phyloP scores from a whole-genome alignment of 2,113 vertebrate species.

The Siphamia tubifer region DNA sequence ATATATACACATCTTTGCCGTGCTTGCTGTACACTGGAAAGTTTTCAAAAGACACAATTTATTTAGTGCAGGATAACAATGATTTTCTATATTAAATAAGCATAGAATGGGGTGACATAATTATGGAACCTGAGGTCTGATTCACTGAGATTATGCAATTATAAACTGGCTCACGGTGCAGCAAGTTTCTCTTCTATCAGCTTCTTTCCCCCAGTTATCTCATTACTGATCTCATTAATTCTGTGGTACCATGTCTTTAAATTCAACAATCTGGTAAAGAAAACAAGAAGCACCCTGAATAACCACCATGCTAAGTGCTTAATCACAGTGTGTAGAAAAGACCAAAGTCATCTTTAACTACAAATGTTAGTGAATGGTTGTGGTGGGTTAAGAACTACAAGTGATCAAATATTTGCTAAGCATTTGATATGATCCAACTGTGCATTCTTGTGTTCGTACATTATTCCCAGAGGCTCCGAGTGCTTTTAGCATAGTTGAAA shows the following conservation, averaged over 20 bases:
- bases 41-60: not conserved
- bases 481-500: conserved; percentile 87
- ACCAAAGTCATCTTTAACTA: no score
- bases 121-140: not conserved
- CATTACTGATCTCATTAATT: conserved; percentile 9
- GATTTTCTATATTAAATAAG: no score
- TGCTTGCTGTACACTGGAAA: conserved; percentile 91
- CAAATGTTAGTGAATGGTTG: not conserved
- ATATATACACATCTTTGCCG: conserved; percentile 94
- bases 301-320: no score
- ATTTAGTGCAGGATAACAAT: not conserved
- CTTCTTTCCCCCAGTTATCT: not conserved
- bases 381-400: no score
- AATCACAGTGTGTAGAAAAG: no score
- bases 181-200: not conserved
- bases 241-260: not conserved
- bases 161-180: not conserved
- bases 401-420: not conserved
- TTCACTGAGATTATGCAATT: not conserved
- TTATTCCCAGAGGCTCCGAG: conserved; percentile 90
- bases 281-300: not conserved
- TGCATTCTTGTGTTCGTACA: conserved; percentile 74
- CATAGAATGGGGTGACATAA: no score
- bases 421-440: not conserved
- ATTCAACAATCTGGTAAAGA: conserved; percentile 5